phyloP scores from a whole-genome alignment of 2,797 vertebrate species.

The Coendou prehensilis region DNA sequence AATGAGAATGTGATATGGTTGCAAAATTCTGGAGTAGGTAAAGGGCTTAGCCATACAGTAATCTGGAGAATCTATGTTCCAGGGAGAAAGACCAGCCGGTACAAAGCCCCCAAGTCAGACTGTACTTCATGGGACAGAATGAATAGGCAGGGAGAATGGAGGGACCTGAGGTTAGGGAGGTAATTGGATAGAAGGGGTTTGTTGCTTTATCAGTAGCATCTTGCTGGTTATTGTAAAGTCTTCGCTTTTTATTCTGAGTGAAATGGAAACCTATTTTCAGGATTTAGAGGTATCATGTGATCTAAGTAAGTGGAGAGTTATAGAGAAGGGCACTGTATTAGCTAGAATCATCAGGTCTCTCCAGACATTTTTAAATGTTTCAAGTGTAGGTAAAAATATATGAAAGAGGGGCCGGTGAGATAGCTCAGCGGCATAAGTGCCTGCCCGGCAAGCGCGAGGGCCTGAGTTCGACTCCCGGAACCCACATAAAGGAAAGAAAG shows the following conservation, averaged over 20 bases:
- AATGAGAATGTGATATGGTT: not conserved
- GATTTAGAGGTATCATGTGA: not conserved
- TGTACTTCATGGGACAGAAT: not conserved
- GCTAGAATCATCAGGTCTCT: not conserved
- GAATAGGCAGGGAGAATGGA: not conserved
- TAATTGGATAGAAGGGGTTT: not conserved
- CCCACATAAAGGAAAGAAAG: too few relatives aligned
- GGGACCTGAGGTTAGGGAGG: not conserved
- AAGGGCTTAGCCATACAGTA: not conserved
- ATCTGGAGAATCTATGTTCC: not conserved
- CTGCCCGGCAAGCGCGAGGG: too few relatives aligned
- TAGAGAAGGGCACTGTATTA: not conserved
- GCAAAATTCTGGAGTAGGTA: not conserved
- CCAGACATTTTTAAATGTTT: not conserved
- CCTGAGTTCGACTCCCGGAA: too few relatives aligned
- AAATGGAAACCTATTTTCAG: not conserved
- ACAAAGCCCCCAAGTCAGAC: not conserved
- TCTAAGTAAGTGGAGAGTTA: not conserved
- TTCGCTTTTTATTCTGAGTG: conserved; percentile 7
- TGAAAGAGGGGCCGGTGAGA: not conserved
- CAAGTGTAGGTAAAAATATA: conserved; percentile 7
- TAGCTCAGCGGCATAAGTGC: too few relatives aligned
- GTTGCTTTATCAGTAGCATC: not conserved
- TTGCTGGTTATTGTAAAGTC: not conserved
- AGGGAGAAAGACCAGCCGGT: not conserved